Evolutionary conservation across 2,888 invertebrate genomes (phyloP), one percentile per base, ranked within the genome.

Genomic region (Mayetiola destructor): DNA sequence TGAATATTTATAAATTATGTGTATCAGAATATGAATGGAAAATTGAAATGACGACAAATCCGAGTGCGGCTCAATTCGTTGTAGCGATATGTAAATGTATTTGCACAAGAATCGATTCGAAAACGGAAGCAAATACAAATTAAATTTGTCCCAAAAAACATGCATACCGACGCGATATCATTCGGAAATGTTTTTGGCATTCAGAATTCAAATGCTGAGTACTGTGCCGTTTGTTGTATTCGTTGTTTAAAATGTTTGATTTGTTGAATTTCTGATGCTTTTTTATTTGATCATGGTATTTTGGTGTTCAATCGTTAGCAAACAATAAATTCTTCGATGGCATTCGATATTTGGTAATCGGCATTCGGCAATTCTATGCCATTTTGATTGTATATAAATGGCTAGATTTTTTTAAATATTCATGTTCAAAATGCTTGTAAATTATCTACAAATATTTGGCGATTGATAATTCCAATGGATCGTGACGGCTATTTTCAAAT

Each of bases 1-100:
- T 61, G 61, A 61, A 61, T 61, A 61, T 61, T 61, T 60, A 60
- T 60, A 60, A 60, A 61, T 57, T 48, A 48, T 48, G n/a, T n/a
- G 59, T 59, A 61, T 61, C 48, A 27, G 48, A 48, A 48, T n/a
- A n/a, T n/a, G n/a, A n/a, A n/a, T n/a, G n/a, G n/a, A n/a, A n/a
- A n/a, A n/a, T n/a, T n/a, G n/a, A n/a, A n/a, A n/a, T n/a, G n/a
- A n/a, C n/a, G n/a, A n/a, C n/a, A n/a, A n/a, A n/a, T n/a, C n/a
- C n/a, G n/a, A n/a, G n/a, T n/a, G n/a, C n/a, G n/a, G n/a, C n/a
- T n/a, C n/a, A n/a, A n/a, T n/a, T n/a, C n/a, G n/a, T n/a, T n/a
- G n/a, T n/a, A n/a, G n/a, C n/a, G n/a, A n/a, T n/a, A n/a, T n/a
- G n/a, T n/a, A n/a, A n/a, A n/a, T n/a, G n/a, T n/a, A n/a, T n/a